phyloP scores from a whole-genome alignment of 2,888 invertebrate genomes.

The Ctenicera cuprea region DNA sequence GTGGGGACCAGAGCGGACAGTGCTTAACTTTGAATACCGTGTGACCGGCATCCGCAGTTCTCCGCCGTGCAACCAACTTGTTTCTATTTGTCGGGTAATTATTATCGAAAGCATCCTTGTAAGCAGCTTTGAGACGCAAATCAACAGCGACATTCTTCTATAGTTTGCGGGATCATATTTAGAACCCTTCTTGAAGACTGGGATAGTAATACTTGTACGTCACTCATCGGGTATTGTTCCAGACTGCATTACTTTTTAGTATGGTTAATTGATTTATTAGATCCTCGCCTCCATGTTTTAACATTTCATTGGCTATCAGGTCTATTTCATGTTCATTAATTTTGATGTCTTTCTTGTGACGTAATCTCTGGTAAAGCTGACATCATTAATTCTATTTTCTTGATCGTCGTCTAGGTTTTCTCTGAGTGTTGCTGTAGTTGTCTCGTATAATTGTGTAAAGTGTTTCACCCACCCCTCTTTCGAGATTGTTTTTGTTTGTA shows the following conservation, averaged over 20 bases:
- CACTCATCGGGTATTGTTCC: constrained; percentile 10
- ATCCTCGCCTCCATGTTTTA: constrained; percentile 6
- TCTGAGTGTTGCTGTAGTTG: no score
- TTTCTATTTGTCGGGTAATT: constrained; percentile 20
- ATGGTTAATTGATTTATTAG: constrained; percentile 5
- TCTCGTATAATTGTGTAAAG: no score
- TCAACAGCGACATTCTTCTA: background rate
- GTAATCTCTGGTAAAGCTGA: background rate
- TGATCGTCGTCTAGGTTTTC: no score
- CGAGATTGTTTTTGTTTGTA: no score
- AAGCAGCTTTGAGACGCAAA: constrained; percentile 11
- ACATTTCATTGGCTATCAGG: constrained; percentile 9
- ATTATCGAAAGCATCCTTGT: constrained; percentile 11
- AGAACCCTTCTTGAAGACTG: constrained; percentile 11
- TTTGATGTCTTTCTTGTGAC: constrained; percentile 5
- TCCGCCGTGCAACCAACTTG: no score
- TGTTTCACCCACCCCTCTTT: no score
- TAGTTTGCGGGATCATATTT: constrained; percentile 15
- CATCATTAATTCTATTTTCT: background rate
- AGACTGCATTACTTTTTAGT: constrained; percentile 18
- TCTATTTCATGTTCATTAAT: constrained; percentile 13
- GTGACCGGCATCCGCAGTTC: no score
- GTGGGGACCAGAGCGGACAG: no score
- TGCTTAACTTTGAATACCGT: no score
- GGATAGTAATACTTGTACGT: constrained; percentile 12